phyloP scores from a whole-genome alignment of 2,797 vertebrate species.

The Pantherophis alleghaniensis region DNA sequence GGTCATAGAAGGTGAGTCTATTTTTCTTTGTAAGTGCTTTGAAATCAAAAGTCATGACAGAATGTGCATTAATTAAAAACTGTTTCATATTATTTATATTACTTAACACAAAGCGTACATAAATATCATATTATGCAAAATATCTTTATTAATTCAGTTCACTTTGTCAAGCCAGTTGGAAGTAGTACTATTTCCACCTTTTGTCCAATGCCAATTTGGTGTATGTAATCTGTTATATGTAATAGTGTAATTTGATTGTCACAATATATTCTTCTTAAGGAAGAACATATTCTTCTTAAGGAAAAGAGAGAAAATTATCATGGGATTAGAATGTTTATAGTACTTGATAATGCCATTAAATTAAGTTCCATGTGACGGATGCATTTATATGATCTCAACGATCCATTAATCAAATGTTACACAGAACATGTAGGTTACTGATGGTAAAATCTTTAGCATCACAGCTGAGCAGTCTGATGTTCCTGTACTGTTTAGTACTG shows the following conservation, averaged over 20 bases:
- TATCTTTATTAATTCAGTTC: neutral
- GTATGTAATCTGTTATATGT: neutral
- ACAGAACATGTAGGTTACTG: neutral
- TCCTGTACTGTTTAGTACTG: neutral
- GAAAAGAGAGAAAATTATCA: neutral
- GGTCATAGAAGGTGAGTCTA: slow-evolving; percentile 87
- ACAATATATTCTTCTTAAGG: neutral
- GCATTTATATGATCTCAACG: neutral
- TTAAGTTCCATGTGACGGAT: neutral
- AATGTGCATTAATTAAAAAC: neutral
- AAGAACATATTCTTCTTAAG: neutral
- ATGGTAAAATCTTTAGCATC: neutral
- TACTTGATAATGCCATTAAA: neutral
- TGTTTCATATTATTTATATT: neutral
- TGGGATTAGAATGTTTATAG: neutral
- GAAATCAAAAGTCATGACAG: neutral
- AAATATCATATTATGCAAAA: neutral
- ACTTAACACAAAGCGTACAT: neutral
- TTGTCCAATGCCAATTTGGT: neutral
- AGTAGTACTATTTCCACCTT: neutral
- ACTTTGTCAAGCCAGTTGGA: neutral
- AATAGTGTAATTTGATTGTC: neutral
- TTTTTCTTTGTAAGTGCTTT: neutral
- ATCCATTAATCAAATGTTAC: neutral
- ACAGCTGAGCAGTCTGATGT: neutral